Evolutionary conservation across 2,797 vertebrate species (phyloP).

Genomic region (Cyclura pinguis): DNA sequence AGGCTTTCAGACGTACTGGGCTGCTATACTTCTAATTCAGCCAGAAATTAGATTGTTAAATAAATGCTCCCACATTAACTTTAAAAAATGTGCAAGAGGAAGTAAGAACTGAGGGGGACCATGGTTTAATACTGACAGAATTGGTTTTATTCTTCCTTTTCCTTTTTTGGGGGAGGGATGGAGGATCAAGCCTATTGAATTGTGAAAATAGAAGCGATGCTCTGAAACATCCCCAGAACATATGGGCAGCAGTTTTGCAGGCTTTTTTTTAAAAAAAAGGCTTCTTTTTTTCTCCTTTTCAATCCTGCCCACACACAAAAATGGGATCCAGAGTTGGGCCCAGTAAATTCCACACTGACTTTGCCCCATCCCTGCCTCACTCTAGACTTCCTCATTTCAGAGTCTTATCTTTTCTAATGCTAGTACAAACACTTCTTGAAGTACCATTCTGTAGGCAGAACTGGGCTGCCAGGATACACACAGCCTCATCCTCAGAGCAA

Average conservation of each 20-base stretch:
- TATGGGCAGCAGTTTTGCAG: not conserved
- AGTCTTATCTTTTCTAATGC: not conserved
- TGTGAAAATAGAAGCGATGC: too few relatives aligned
- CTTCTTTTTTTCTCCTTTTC: not conserved
- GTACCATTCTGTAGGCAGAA: not conserved
- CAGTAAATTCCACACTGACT: not conserved
- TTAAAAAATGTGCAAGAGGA: too few relatives aligned
- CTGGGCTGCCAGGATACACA: not conserved
- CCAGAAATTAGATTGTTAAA: not conserved
- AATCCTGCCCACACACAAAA: not conserved
- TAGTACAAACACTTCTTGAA: not conserved
- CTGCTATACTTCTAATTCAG: constrained; percentile 6
- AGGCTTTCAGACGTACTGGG: not conserved
- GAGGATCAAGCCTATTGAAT: not conserved
- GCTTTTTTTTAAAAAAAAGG: not conserved
- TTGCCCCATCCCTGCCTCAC: not conserved
- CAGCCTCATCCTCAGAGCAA: not conserved
- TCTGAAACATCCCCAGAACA: not conserved
- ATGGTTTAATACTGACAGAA: not conserved
- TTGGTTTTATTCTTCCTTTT: not conserved
- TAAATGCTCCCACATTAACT: not conserved
- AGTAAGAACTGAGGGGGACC: not conserved
- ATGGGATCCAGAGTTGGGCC: not conserved
- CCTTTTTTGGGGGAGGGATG: too few relatives aligned
- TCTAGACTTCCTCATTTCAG: not conserved